Evolutionary conservation across 2,888 invertebrate species (phyloP), one percentile per base, ranked within the genome.

Genomic region (Notocelia uddmanniana): DNA sequence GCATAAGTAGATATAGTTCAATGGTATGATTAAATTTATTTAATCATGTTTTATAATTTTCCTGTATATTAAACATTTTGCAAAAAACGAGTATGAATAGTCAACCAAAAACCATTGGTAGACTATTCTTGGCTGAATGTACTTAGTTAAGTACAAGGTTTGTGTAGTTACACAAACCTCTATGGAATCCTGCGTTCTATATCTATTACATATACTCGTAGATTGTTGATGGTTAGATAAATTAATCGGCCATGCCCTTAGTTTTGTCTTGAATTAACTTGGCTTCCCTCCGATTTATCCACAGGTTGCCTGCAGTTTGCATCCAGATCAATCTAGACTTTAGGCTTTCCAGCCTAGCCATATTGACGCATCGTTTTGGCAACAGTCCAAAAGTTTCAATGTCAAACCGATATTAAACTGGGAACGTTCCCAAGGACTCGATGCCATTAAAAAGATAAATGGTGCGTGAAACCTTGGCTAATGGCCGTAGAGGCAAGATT

Each of bases 401-500:
- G 64, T 54, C 64, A 64, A 34, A n/a, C 37, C 52, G 5, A 52
- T 52, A 52, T 59, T 41, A 50, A 50, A 18, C 34, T 55, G 37
- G 54, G 23, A 59, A 15, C 59, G 23, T 48, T 60, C 37, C 64
- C 64, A 64, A 64, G 64, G 64, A 64, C 64, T 34, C 9, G n/a
- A 52, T 34, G 50, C 64, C 21, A 54, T 64, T 64, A 64, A 21
- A 37, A 64, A 64, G 64, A 64, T 37, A 64, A 64, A 64, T 64
- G 64, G 37, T 0, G 52, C 64, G 54, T 23, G 37, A 15, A 54
- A 64, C 64, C 64, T 64, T 64, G 37, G 52, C 52, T 50, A 52
- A 63, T 34, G 54, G 21, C 37, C 41, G 34, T 34, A 21, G 2
- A 37, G 21, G 1, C 21, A 23, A 37, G n/a, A 37, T 37, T 54